These are phyloP conservation scores for Drosophila longiperda DNA, from an alignment of 2,888 invertebrate species.

Conservation along the genomic window DNA sequence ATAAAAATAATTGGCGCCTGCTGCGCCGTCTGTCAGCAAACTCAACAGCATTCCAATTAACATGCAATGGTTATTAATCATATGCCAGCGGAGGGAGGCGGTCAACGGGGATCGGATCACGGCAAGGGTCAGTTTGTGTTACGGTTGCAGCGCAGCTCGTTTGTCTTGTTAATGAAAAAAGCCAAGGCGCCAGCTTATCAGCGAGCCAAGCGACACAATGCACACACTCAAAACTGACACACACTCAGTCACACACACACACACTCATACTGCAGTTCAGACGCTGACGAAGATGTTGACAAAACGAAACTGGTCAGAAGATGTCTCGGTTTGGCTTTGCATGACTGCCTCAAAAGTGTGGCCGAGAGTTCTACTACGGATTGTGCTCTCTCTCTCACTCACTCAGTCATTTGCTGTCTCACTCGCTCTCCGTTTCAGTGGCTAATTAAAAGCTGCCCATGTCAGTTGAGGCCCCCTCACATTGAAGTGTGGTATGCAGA, in stretches of 20 bases:
- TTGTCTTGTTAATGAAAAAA: slow-evolving; percentile 80
- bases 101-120: slow-evolving; percentile 21
- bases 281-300: slow-evolving; percentile 62
- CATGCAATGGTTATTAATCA: slow-evolving; percentile 76
- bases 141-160: slow-evolving; percentile 52
- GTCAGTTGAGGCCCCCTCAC: slow-evolving; percentile 67
- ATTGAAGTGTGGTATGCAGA: slow-evolving; percentile 75
- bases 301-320: slow-evolving; percentile 60
- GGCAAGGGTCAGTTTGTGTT: slow-evolving; percentile 43
- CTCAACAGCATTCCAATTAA: slow-evolving; percentile 57
- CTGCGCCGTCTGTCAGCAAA: slow-evolving; percentile 49
- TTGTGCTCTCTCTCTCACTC: neutral
- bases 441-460: slow-evolving; percentile 77
- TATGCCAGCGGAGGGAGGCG: slow-evolving; percentile 42
- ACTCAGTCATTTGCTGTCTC: neutral
- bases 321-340: slow-evolving; percentile 29
- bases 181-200: slow-evolving; percentile 84
- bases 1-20: slow-evolving; percentile 67
- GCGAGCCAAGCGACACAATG: slow-evolving; percentile 69
- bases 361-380: slow-evolving; percentile 38
- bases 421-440: slow-evolving; percentile 17
- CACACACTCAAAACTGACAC: slow-evolving; percentile 18
- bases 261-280: slow-evolving; percentile 16
- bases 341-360: slow-evolving; percentile 60
- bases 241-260: slow-evolving; percentile 28